Base-by-base conservation (phyloP, 2,797 vertebrate genomes). In the Falco cherrug region DNA sequence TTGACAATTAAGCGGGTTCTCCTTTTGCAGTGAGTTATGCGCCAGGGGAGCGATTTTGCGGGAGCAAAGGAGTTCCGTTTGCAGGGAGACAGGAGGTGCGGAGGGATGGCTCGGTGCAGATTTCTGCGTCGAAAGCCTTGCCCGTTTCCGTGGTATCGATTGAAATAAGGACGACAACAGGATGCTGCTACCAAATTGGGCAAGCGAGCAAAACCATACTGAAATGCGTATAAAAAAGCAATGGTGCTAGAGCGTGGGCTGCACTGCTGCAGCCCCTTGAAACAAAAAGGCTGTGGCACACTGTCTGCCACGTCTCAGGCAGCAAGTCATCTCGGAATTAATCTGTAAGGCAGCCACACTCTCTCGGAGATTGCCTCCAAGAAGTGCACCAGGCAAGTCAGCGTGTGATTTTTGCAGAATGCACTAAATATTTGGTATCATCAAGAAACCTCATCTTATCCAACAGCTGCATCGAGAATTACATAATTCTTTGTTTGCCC, bases 1-100 rank as follows among this genome's bases (percentile, higher is more conserved):
- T n/a, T 74, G 80, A 65, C 69, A 92, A 97, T 93, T 57, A 89
- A 93, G 76, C 59, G 67, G 51, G 51, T 78, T 71, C 48, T 51
- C 67, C 68, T 85, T 75, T 6, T 41, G 57, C 61, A 63, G 73
- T 6, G 53, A 71, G 41, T 43, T 45, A 9, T 3, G 57, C 48
- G 89, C 76, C 13, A 22, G 61, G 2, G 74, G 79, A 19, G 86
- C 61, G 13, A 60, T 87, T 78, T 12, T 35, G 61, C 87, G 11
- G 59, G 65, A 71, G 80, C 65, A 8, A 14, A 26, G 43, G 76
- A 47, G 41, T 45, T 20, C 21, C 1, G 22, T 7, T 6, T 26
- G 63, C 76, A 10, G 60, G 70, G 82, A 93, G 74, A 14, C 33
- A 2, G 70, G 75, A 71, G 67, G 63, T 20, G 10, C 9, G 6